Evolutionary conservation across 2,888 invertebrate species (phyloP), one percentile per base, ranked within the genome.

Genomic region (Emesis furor): DNA sequence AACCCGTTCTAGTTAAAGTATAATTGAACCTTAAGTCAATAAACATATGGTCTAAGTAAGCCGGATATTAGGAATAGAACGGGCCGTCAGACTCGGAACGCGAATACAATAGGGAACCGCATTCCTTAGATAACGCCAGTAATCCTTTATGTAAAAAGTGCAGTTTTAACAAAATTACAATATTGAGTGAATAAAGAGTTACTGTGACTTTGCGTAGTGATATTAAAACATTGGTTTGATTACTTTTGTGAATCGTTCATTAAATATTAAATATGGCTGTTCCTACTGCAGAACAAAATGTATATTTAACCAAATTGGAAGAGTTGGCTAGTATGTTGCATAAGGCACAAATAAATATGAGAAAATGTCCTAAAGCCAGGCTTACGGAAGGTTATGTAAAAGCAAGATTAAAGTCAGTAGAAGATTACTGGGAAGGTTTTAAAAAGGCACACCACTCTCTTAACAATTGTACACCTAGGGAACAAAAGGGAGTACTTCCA

Each of bases 51-150:
- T 17, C 17, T 0, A 4, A 51, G n/a, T 17, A 24, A 55, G 55
- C 55, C 55, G 55, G 17, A 55, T 55, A 3, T 55, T 55, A 17
- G n/a, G 55, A 55, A 55, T 55, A 55, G 55, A 55, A 55, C n/a
- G n/a, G 55, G n/a, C 55, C 6, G 55, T n/a, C 51, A 2, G 55
- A 55, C 55, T 55, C 55, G n/a, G 55, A n/a, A 7, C 7, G n/a
- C 5, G 55, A 55, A 55, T 17, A 55, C 55, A 55, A 55, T 55
- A 24, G 55, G 17, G n/a, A 12, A n/a, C 55, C 55, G 55, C 55
- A 55, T 55, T 55, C 55, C 55, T 55, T 55, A 55, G 17, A 55
- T 55, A 55, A 55, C 17, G 17, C 55, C 17, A 55, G 55, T 55
- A 55, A 55, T 55, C 55, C 55, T 55, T 55, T n/a, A 1, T 17